Base-by-base conservation (phyloP, 2,797 vertebrate species). In the Lepidocolaptes lacrymiger region DNA sequence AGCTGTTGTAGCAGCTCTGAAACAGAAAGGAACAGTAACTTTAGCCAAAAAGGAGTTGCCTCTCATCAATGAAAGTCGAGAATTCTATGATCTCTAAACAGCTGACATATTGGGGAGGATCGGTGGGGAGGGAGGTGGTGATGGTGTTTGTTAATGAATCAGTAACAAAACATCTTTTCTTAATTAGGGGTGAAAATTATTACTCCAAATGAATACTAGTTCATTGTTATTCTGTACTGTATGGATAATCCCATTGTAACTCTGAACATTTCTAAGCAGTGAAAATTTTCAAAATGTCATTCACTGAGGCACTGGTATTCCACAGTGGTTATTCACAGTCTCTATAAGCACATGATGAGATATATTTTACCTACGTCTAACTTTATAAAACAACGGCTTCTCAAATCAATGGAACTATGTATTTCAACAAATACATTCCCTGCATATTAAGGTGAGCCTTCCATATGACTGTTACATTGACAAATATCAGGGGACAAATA, bases 1-100 rank as follows among this genome's bases (percentile, higher is more conserved):
- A 85, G 92, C 85, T 91, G 76, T 55, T 68, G 37, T 26, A 82
- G 82, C 64, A 74, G 78, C 85, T 85, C 67, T 10, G 37, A 75
- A 89, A 78, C 85, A 55, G 86, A 78, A 85, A 79, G 49, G 74
- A 87, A 63, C 27, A 63, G 86, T 61, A 85, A 93, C 88, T 96
- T 91, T 8, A 91, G 64, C 67, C 75, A 58, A 93, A 94, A 85
- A 12, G 0, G 7, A 61, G 81, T 68, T 77, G 72, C 36, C 54
- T 61, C 34, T 52, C 49, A 56, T 85, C 85, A 94, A 78, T 48
- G 66, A 92, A 85, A 84, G 49, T 24, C 86, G 44, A 0, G 1
- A 85, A 58, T 84, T 84, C n/a, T 85, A 62, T n/a, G 37, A 11
- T 63, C 37, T 68, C 72, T 48, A 67, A 69, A 58, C 39, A 81